These are phyloP conservation scores for Athene cunicularia DNA, from an alignment of 2,113 vertebrate genomes.

Conservation along the genomic window DNA sequence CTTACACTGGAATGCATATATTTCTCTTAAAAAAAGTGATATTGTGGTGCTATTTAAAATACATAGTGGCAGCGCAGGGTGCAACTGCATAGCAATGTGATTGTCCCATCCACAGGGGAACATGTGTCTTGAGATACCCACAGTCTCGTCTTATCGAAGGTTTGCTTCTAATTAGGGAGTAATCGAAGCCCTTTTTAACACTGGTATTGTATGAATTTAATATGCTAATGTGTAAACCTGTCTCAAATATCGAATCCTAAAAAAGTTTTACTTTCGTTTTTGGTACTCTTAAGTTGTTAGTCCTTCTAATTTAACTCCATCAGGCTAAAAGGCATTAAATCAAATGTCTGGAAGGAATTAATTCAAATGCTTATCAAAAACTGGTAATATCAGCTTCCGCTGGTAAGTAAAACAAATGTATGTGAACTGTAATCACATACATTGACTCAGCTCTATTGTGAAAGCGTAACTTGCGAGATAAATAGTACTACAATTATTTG, in stretches of 20 bases:
- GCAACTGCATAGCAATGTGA: not conserved
- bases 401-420: slow-evolving; percentile 6
- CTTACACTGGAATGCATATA: not conserved
- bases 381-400: not conserved
- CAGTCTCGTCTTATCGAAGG: not conserved
- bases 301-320: slow-evolving; percentile 37
- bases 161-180: not conserved
- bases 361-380: slow-evolving; percentile 31
- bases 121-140: not conserved
- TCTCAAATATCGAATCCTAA: not conserved
- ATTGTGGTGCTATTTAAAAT: not conserved
- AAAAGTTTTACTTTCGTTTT: slow-evolving; percentile 3
- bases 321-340: slow-evolving; percentile 3
- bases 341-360: slow-evolving; percentile 5
- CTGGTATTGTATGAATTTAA: not conserved
- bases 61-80: rapidly evolving
- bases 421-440: not conserved
- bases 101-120: not conserved
- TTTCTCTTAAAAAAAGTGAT: not conserved
- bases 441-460: not conserved
- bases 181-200: not conserved
- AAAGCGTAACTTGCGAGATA: not conserved
- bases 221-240: not conserved
- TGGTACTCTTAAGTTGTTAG: not conserved
- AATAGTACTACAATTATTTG: not conserved